Evolutionary conservation across 2,113 vertebrate genomes (phyloP), one percentile per base, ranked within the genome.

Genomic region (Phyllostomus discolor): DNA sequence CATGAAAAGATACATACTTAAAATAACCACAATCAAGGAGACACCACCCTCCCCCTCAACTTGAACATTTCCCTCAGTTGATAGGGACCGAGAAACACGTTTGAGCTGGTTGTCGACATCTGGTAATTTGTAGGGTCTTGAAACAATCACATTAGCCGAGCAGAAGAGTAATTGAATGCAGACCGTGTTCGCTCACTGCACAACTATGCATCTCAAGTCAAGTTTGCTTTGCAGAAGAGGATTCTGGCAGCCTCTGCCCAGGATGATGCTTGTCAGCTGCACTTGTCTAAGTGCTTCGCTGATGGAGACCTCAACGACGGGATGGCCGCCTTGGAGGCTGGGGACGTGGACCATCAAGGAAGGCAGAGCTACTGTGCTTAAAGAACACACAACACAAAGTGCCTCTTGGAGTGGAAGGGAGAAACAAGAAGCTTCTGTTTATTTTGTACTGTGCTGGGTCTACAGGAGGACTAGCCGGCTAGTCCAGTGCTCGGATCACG

Each of bases 81-180:
- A 73, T 41, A 67, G 62, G 75, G 95, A 78, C 16, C 86, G 73
- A 95, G 75, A 91, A 96, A 93, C 38, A 72, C 54, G 91, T 97
- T 64, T 81, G 88, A 89, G 67, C 20, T 90, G 4, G 6, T 75
- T 97, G 94, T 88, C 70, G 82, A 94, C 94, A 97, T 97, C 95
- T 97, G 97, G 97, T 94, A 97, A 93, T 92, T 94, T 95, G 89
- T 95, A 96, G 69, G 67, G 78, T 96, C 98, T 97, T 98, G 97
- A 98, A 98, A 76, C 70, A 96, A 95, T 93, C 81, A 70, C 92
- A 81, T 96, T 95, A 95, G 87, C 92, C 95, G 79, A 62, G 26
- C 64, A 43, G 79, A 82, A 93, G 31, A 91, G 16, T 87, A 97
- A 97, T 93, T 98, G 96, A 95, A 98, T 90, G 41, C 95, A 97